Base-by-base conservation (phyloP, 53 echinoderm and acorn worm species). In the Hippasteria phrygiana region DNA sequence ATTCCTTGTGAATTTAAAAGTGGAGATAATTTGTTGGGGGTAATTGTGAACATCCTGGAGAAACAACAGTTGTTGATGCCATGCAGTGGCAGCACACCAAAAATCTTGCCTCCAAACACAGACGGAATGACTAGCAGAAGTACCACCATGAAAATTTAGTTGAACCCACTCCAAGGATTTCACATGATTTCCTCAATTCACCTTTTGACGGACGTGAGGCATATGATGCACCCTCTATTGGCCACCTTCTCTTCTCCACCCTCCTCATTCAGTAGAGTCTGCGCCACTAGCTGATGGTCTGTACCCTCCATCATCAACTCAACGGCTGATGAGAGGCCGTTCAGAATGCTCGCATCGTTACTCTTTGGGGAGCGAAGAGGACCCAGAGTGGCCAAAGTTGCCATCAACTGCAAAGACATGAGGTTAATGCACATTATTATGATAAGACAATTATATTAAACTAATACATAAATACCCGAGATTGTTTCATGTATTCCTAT, bases 151-250 rank as follows among this genome's bases (percentile, higher is more conserved):
- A 11, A 45, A 45, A 45, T 45, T 45, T 45, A 45, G 46, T 45
- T 7, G 5, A 7, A 11, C 11, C 46, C 46, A 45, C 11, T 45
- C 46, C 11, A 7, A 5, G 11, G 11, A 55, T 13, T 8, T 55
- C 55, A 55, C n/a, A n/a, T 11, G 2, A 55, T 2, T 59, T 59
- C 26, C 8, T 0, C 2, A 3, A 26, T 51, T 51, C 78, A 98
- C 98, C 91, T 93, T 75, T 92, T 90, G 36, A 98, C 87, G 28
- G 95, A 94, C n/a, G 98, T 98, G 29, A 98, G 87, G 66, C 98
- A 98, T 37, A 98, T 85, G 46, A 98, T 94, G 37, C 95, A 84
- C 22, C 98, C 98, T 53, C 90, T 94, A 51, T 98, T 98, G 53
- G 71, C 35, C 8, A 90, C 83, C 55, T 87, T 92, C 5, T 81